Conservation (phyloP, 2,888 invertebrate species). For the Pseudococcus viburni region DNA sequence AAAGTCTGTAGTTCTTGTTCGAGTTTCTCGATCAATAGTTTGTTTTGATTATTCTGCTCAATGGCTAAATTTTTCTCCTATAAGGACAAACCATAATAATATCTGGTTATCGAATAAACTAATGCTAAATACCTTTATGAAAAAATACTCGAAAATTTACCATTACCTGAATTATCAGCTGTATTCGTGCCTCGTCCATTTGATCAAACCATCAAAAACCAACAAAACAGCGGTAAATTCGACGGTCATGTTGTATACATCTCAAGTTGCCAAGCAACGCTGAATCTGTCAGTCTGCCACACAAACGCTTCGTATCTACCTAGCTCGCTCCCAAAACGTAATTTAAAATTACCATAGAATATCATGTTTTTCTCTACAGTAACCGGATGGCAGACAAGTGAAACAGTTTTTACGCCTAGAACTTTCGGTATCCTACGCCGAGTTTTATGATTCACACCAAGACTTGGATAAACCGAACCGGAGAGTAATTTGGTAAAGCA, state of each 20-base stretch:
- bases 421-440: not conserved
- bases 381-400: not conserved
- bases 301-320: not conserved
- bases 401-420: conserved; percentile 12
- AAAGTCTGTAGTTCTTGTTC: conserved; percentile 57
- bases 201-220: not conserved
- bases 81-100: not conserved
- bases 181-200: conserved; percentile 11
- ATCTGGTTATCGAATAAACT: too few species aligned
- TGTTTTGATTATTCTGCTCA: conserved; percentile 40
- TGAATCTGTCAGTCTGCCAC: not conserved
- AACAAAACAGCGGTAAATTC: not conserved
- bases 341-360: conserved; percentile 29
- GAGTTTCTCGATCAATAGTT: conserved; percentile 56
- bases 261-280: conserved; percentile 40
- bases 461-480: not conserved
- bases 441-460: not conserved
- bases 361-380: not conserved
- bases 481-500: not conserved
- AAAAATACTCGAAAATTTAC: not conserved
- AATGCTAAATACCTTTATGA: not conserved
- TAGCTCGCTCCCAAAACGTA: too few species aligned
- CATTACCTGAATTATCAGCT: conserved; percentile 48
- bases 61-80: conserved; percentile 58
- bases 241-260: conserved; percentile 21